Evolutionary conservation across 2,797 vertebrate genomes (phyloP).

Genomic region (Cynodonichthys magdalenae): DNA sequence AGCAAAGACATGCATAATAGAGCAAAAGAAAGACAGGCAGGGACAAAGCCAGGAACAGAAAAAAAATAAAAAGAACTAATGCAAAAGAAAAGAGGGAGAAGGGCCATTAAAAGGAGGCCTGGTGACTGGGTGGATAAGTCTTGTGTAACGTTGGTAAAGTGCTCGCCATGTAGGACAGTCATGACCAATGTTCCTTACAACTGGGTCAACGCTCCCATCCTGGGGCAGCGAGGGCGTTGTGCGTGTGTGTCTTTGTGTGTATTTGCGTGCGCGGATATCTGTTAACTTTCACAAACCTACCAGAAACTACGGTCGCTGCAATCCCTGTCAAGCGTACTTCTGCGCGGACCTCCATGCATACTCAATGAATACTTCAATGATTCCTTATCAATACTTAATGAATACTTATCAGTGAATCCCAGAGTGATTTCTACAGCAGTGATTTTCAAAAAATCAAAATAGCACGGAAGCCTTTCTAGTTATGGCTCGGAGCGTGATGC

Average conservation of each 20-base stretch:
- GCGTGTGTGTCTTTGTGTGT: slow-evolving; percentile 8
- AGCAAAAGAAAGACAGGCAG: slow-evolving; percentile 41
- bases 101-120: slow-evolving; percentile 52
- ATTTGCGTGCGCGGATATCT: slow-evolving; percentile 19
- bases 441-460: slow-evolving; percentile 49
- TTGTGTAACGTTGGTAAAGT: slow-evolving; percentile 72
- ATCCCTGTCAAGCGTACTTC: slow-evolving; percentile 56
- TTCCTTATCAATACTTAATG: slow-evolving; percentile 73
- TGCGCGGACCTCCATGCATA: slow-evolving; percentile 60
- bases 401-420: slow-evolving; percentile 65
- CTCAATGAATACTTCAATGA: slow-evolving; percentile 66
- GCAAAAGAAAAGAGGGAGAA: slow-evolving; percentile 39
- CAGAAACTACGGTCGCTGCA: slow-evolving; percentile 41
- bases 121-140: slow-evolving; percentile 56
- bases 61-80: slow-evolving; percentile 10
- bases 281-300: slow-evolving; percentile 42
- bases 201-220: slow-evolving; percentile 72
- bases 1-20: slow-evolving; percentile 59
- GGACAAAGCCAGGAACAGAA: slow-evolving; percentile 42
- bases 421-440: slow-evolving; percentile 55
- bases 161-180: slow-evolving; percentile 73
- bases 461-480: slow-evolving; percentile 38
- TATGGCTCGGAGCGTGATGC: slow-evolving; percentile 11
- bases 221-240: slow-evolving; percentile 64
- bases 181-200: slow-evolving; percentile 71